Conservation (phyloP, 2,797 vertebrate genomes). For the Lepilemur ruficaudatus region DNA sequence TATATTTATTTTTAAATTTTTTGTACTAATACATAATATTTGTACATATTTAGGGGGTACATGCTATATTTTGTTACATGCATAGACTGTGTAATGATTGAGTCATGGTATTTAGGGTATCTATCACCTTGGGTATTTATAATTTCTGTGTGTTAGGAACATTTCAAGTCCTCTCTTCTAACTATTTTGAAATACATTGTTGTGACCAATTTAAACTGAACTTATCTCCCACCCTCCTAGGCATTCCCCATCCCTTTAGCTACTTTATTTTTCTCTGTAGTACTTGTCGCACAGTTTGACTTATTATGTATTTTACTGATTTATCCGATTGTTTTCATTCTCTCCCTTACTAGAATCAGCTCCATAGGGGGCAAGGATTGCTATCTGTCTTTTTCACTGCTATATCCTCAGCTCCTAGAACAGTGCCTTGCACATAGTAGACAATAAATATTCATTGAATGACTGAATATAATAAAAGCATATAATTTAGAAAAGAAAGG, state of each 20-base stretch:
- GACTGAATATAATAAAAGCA: constrained; percentile 27
- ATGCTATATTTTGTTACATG: not conserved
- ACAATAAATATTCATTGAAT: constrained; percentile 56
- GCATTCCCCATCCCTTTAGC: not conserved
- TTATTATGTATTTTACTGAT: constrained; percentile 27
- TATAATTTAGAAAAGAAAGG: not conserved
- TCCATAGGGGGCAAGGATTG: not conserved
- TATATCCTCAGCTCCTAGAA: constrained; percentile 11
- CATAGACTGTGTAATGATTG: not conserved
- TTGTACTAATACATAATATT: not conserved
- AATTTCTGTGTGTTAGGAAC: not conserved
- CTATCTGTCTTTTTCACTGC: not conserved
- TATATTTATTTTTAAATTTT: not conserved
- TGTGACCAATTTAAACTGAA: constrained; percentile 21
- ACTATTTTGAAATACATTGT: not conserved
- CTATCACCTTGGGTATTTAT: not conserved
- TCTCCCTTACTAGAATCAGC: not conserved
- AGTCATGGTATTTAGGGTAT: not conserved
- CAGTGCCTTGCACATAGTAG: not conserved
- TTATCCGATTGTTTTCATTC: constrained; percentile 6
- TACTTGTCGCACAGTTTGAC: not conserved
- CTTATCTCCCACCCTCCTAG: not conserved
- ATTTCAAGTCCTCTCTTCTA: not conserved
- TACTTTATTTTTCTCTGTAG: constrained; percentile 6
- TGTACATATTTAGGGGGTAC: not conserved